phyloP scores from a whole-genome alignment of 2,113 vertebrate species.

The Sinocyclocheilus rhinocerous region DNA sequence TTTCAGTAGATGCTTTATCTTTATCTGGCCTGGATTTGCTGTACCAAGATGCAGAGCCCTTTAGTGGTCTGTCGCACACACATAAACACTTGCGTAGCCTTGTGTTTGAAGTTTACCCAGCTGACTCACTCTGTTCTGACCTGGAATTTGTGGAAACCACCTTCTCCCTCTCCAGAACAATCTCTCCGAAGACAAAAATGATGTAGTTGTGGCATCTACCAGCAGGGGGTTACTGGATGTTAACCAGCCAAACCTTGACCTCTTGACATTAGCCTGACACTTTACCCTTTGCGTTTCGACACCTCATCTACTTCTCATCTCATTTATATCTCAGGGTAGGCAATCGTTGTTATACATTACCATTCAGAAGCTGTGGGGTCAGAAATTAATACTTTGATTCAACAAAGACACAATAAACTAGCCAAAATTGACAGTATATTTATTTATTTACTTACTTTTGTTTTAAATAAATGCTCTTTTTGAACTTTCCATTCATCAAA shows the following conservation, averaged over 20 bases:
- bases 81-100: conserved; percentile 8
- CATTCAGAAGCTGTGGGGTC: too few species aligned
- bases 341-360: neutral
- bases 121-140: conserved; percentile 64
- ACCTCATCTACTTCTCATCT: neutral
- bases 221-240: neutral
- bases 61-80: conserved; percentile 40
- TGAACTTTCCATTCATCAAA: too few species aligned
- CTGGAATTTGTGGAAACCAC: conserved; percentile 67
- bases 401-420: too few species aligned
- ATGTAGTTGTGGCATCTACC: neutral
- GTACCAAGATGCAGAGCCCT: conserved; percentile 13
- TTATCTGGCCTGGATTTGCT: conserved; percentile 32
- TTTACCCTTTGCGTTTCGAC: neutral
- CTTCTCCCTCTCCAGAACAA: conserved; percentile 34
- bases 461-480: too few species aligned
- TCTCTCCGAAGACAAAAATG: neutral
- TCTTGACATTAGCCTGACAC: neutral
- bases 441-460: too few species aligned
- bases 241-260: conserved; percentile 14
- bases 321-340: neutral
- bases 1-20: conserved; percentile 18
- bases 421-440: too few species aligned
- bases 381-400: too few species aligned
- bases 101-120: conserved; percentile 61